Conservation (phyloP, 2,888 invertebrate genomes). For the Cataglyphis livida region DNA sequence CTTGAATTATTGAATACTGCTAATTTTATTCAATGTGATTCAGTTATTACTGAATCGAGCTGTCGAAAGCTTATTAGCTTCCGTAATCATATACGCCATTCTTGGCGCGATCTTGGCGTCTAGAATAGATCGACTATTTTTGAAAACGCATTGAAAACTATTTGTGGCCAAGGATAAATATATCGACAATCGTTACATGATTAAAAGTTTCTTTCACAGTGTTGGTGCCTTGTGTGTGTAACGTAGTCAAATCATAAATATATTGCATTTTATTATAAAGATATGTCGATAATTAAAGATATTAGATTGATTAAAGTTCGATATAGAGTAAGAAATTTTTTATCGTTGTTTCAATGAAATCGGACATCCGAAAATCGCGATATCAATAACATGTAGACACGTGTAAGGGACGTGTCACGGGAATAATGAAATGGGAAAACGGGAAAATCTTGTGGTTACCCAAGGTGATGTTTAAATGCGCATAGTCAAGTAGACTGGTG, state of each 20-base stretch:
- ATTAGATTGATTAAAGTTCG: not conserved
- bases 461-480: constrained; percentile 43
- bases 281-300: not conserved
- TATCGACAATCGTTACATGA: constrained; percentile 39
- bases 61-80: not conserved
- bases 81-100: not conserved
- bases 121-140: constrained; percentile 50
- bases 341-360: not conserved
- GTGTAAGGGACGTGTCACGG: constrained; percentile 27
- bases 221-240: not conserved
- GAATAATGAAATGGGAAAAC: constrained; percentile 31
- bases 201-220: constrained; percentile 43
- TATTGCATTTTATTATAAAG: not conserved
- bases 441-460: constrained; percentile 23
- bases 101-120: constrained; percentile 41
- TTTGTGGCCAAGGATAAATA: constrained; percentile 49
- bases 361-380: constrained; percentile 1
- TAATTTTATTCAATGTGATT: constrained; percentile 17
- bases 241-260: not conserved
- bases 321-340: not conserved
- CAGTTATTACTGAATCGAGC: too few species aligned
- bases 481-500: constrained; percentile 39
- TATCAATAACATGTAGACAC: constrained; percentile 32
- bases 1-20: not conserved
- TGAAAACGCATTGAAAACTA: constrained; percentile 22